Percentiles rank a stretch among this genome's conserved stretches.
These are phyloP conservation scores for Polymixis flavicincta DNA, from an alignment of 2,888 invertebrate species.

Conservation along the genomic window DNA sequence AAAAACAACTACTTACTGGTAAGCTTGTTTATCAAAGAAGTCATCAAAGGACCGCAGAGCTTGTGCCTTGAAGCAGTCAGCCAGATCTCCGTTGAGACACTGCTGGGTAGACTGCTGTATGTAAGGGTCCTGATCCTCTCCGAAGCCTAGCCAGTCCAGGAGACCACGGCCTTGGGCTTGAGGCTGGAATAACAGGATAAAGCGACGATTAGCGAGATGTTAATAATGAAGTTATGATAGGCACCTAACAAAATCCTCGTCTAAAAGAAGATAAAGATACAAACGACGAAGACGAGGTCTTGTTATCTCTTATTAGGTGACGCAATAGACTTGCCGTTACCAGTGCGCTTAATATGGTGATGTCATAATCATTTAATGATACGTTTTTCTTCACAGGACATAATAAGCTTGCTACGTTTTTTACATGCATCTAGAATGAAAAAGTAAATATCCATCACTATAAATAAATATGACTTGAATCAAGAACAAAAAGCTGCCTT, in stretches of 20 bases:
- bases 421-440: neutral
- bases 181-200: constrained; percentile 74
- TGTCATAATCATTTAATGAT: neutral
- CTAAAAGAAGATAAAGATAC: neutral
- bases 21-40: constrained; percentile 93
- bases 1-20: constrained; percentile 79
- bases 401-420: neutral
- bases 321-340: neutral
- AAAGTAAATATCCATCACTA: neutral
- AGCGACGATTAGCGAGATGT: neutral
- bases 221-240: neutral
- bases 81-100: constrained; percentile 95
- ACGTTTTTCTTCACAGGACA: neutral
- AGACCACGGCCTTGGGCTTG: constrained; percentile 92
- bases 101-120: constrained; percentile 93
- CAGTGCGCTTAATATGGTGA: neutral
- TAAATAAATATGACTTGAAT: neutral
- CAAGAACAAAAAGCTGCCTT: neutral
- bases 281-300: neutral
- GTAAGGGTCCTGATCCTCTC: constrained; percentile 95
- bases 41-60: constrained; percentile 94
- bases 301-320: neutral
- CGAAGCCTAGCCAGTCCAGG: constrained; percentile 95
- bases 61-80: constrained; percentile 96
- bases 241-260: neutral